Base-by-base conservation (phyloP, 2,888 invertebrate species). In the Dicyrtomina minuta region DNA sequence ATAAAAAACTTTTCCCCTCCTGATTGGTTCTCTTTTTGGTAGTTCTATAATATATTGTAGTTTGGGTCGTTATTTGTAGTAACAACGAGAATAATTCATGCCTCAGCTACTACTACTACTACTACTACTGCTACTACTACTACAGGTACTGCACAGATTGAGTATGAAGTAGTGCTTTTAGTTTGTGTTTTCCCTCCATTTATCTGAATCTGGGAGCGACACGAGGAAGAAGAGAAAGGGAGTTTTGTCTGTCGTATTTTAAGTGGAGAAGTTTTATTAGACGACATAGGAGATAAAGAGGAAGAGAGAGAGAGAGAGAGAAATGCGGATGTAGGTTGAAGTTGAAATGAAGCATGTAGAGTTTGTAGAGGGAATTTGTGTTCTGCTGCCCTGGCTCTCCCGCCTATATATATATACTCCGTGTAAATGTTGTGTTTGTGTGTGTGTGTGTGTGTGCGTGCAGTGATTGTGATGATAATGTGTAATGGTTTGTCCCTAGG, bases 191-290 rank as follows among this genome's bases (percentile, higher is more conserved):
- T n/a, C n/a, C n/a, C 4, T 33, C 4, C 33, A 33, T 33, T 33
- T 33, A 33, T 33, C 33, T 24, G 53, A 22, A n/a, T n/a, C 26
- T 24, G 53, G 53, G 56, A 56, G 33, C 58, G 58, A 66, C 70
- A 70, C 51, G 68, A 71, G 68, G 68, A 73, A 73, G 71, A 70
- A 55, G 70, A 66, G 68, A 70, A 71, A 71, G 71, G 68, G 66
- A 71, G 66, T 64, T 33, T 64, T 68, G 59, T 68, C 55, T 49
- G 65, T 70, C 62, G 60, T 71, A 69, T 67, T 67, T 64, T 61
- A 58, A 56, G 64, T 55, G 60, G 65, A 56, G 55, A 64, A 70
- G 61, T 62, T 68, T 66, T 67, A 73, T 61, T 60, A 73, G 70
- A 69, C 66, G 68, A 61, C 70, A 72, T 66, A 66, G 49, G 71